Evolutionary conservation across 2,113 vertebrate species (phyloP).

Genomic region (Anolis carolinensis): DNA sequence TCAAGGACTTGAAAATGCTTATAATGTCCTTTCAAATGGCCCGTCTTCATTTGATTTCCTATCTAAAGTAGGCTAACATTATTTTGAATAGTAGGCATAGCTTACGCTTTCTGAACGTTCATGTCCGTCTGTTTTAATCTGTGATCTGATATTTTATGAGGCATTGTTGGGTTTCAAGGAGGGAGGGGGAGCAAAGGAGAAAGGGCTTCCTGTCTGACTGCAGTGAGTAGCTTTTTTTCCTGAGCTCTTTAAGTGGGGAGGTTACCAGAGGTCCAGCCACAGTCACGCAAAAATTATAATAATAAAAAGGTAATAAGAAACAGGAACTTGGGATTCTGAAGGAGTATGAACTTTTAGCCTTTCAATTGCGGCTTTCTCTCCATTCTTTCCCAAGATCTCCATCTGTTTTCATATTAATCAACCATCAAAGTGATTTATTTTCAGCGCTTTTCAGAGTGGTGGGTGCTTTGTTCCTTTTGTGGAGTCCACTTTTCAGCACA

Average conservation of each 20-base stretch:
- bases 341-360: slow-evolving; percentile 61
- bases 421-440: slow-evolving; percentile 16
- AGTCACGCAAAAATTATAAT: slow-evolving; percentile 59
- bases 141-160: slow-evolving; percentile 67
- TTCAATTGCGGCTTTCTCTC: slow-evolving; percentile 25
- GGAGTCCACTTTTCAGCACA: neutral
- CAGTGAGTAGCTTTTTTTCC: slow-evolving; percentile 53
- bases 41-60: slow-evolving; percentile 40
- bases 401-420: slow-evolving; percentile 47
- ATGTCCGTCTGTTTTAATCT: slow-evolving; percentile 63
- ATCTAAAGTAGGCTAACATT: slow-evolving; percentile 50
- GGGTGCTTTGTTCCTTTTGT: neutral
- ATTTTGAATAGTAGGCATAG: slow-evolving; percentile 54
- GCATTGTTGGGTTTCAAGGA: slow-evolving; percentile 43
- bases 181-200: neutral
- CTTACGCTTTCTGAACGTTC: slow-evolving; percentile 58
- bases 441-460: neutral
- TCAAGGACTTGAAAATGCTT: slow-evolving; percentile 38
- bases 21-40: slow-evolving; percentile 50
- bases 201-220: slow-evolving; percentile 55
- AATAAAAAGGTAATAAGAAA: slow-evolving; percentile 67
- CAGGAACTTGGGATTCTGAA: slow-evolving; percentile 56
- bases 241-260: slow-evolving; percentile 55
- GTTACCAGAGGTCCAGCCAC: slow-evolving; percentile 53
- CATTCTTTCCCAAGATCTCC: slow-evolving; percentile 30